A percentile compares a stretch with the other conserved stretches of the same genome.
Conservation (phyloP, 2,888 invertebrate genomes). For the Oligia strigilis region DNA sequence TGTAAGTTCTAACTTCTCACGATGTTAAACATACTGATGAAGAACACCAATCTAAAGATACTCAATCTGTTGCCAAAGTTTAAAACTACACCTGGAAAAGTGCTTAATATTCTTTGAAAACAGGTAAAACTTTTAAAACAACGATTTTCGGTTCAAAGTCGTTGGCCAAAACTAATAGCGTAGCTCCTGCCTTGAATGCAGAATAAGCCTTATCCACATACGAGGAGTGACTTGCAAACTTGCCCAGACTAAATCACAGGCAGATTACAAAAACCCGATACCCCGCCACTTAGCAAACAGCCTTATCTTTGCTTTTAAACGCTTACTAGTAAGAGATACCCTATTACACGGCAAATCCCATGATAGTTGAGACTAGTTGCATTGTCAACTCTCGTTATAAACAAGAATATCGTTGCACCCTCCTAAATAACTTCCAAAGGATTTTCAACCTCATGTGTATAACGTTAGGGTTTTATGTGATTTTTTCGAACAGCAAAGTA, state of each 20-base stretch:
- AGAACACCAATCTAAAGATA: background rate
- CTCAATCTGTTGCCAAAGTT: background rate
- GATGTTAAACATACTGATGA: background rate
- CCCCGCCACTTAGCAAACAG: conserved; percentile 71
- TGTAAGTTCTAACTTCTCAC: no score
- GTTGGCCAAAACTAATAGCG: conserved; percentile 18
- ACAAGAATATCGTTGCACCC: conserved; percentile 64
- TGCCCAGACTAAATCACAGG: conserved; percentile 53
- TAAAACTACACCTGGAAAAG: background rate
- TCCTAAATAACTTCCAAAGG: background rate
- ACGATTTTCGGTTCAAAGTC: conserved; percentile 4
- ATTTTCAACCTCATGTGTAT: conserved; percentile 63
- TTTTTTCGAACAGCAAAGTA: conserved; percentile 23
- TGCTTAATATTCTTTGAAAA: background rate
- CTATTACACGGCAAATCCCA: conserved; percentile 87
- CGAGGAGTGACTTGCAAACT: conserved; percentile 61
- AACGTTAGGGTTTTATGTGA: conserved; percentile 22
- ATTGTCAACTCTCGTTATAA: conserved; percentile 83
- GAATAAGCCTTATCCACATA: conserved; percentile 39
- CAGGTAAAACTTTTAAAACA: conserved; percentile 8
- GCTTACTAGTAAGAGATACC: conserved; percentile 81
- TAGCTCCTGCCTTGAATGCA: conserved; percentile 2
- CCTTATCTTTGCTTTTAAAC: conserved; percentile 81
- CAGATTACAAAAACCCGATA: conserved; percentile 77
- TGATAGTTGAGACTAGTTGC: conserved; percentile 87